Evolutionary conservation across 23 tunicate genomes (phyloP), one percentile per base, ranked within the genome.

Genomic region (Halocynthia roretzi): DNA sequence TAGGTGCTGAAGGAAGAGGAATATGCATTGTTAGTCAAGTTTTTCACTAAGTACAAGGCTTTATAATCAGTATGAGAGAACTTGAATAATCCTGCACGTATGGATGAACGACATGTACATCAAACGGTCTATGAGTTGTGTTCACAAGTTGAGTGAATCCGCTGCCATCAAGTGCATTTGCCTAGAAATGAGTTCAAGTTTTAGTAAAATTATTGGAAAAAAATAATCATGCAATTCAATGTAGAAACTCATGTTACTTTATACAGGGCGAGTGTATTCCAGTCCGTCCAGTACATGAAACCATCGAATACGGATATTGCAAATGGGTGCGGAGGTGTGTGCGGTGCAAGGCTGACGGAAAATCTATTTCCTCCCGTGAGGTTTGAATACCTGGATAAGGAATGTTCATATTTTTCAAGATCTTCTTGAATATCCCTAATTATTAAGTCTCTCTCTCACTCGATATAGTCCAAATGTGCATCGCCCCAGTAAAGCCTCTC

Each of bases 401-500:
- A 44, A 19, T 11, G 5, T n/a, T 17, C 23, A 67, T n/a, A 67
- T 67, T 67, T n/a, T 20, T 12, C 12, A 19, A 18, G 23, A n/a
- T 67, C 22, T n/a, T 5, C 12, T 67, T 23, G 40, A 18, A 19
- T 0, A 67, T 67, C 20, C 40, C 11, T 31, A 31, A 31, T 31
- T n/a, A 22, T 5, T 11, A 67, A 67, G 21, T 67, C 2, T n/a
- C 71, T 67, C 71, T 75, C 86, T 75, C 62, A 90, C 97, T 85
- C 86, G 40, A 90, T 90, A 10, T 71, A 61, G 23, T 85, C 81
- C 49, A 71, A 9, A 70, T 81, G 90, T 7, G 90, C 83, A 56
- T 90, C 97, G 11, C 83, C 90, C 90, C 90, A 90, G 68, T 85
- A 90, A 7, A 90, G 52, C 17, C 90, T 75, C 11, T 90, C 97